Evolutionary conservation across 2,113 vertebrate species (phyloP), one percentile per base, ranked within the genome.

Genomic region (Pungitius pungitius): DNA sequence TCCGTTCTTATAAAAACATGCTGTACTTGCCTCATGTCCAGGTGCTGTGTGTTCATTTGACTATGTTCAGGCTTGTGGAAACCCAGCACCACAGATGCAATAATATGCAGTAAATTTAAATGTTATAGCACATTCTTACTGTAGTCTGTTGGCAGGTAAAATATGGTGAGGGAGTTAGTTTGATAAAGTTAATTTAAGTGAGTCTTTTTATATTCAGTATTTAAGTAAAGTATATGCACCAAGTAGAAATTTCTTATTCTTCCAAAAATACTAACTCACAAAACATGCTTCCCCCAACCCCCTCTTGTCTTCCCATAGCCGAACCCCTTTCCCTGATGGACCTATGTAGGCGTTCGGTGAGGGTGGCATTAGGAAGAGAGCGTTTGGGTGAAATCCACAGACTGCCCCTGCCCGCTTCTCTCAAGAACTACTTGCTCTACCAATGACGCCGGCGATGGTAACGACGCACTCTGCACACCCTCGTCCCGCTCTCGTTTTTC

Each of bases 351-450:
- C 95, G 98, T 43, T 97, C 97, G 0, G 97, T 99, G 75, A 89
- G 97, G 80, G 94, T 96, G 18, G 96, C 98, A 2, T 88, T 99
- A 90, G 97, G 98, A 87, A 96, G 95, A 90, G 96, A 96, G 40
- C 95, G 97, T 6, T 92, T 99, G 85, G 85, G 85, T 4, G 95
- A 97, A 89, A 99, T 99, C 89, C 96, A 94, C 15, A 71, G 91
- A 0, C 95, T 99, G 84, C 97, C 98, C 9, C 92, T 99, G 86
- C 98, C 98, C 0, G 96, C 95, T 26, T 95, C 97, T 62, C 96
- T 99, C 87, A 99, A 99, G 95, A 96, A 95, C 91, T 99, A 99
- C 92, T 95, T 99, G 91, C 97, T 98, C 72, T 99, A 99, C 94
- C 97, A 99, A 89, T 99, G 95, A 99, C 63, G 40, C 65, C 39